Evolutionary conservation across 2,113 vertebrate species (phyloP).

Genomic region (Entomyzon cyanotis): DNA sequence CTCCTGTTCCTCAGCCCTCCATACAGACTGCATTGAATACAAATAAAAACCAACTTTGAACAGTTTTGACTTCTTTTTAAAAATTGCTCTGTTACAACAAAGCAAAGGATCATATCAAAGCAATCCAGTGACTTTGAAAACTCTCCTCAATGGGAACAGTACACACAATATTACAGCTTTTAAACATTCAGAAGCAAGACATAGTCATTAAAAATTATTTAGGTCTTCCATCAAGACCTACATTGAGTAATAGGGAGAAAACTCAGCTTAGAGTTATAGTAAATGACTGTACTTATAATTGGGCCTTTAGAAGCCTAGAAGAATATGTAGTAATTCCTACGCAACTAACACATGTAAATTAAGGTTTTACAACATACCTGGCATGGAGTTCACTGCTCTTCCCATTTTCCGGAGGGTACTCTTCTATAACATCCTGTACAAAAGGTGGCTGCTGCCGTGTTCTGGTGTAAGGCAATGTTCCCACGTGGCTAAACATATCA

Average conservation of each 20-base stretch:
- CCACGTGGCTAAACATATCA: conserved; percentile 68
- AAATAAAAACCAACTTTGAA: not conserved
- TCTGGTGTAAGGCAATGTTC: conserved; percentile 59
- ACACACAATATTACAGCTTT: not conserved
- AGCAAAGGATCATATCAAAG: not conserved
- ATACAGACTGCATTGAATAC: not conserved
- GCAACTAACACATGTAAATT: not conserved
- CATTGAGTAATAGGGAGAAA: not conserved
- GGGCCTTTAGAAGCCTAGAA: not conserved
- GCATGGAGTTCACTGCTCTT: conserved; percentile 49
- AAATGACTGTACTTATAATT: not conserved
- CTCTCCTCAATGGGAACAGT: not conserved
- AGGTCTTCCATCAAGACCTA: not conserved
- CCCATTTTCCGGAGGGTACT: conserved; percentile 69
- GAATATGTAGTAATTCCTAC: not conserved
- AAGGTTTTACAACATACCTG: conserved; percentile 76
- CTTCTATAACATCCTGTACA: conserved; percentile 77
- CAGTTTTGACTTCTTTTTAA: not conserved
- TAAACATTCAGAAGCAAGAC: not conserved
- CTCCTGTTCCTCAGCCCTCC: not conserved
- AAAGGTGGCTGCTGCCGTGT: conserved; percentile 70
- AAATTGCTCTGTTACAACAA: not conserved
- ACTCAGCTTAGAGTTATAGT: not conserved
- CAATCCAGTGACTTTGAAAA: not conserved
- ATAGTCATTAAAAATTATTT: not conserved